These are phyloP conservation scores for Saguinus midas DNA, from an alignment of 2,113 vertebrate species.

Conservation along the genomic window DNA sequence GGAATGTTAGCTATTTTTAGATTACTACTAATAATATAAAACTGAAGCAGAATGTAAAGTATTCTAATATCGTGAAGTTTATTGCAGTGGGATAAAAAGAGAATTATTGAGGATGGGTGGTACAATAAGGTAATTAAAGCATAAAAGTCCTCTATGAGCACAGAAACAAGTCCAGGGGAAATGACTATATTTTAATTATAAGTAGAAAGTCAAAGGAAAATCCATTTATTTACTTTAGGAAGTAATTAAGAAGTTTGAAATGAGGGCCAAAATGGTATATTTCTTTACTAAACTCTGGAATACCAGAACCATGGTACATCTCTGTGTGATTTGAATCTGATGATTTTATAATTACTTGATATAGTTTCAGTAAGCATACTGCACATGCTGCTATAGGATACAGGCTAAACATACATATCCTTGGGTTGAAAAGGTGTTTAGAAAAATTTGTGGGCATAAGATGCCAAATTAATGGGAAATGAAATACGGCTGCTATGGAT, in stretches of 20 bases:
- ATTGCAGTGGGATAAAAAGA: background rate
- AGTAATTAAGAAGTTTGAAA: background rate
- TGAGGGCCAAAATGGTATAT: background rate
- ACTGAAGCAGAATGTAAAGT: background rate
- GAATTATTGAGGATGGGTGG: background rate
- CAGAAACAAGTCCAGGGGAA: background rate
- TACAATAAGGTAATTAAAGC: background rate
- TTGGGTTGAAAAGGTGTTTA: background rate
- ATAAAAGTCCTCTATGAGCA: background rate
- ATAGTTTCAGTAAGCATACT: background rate
- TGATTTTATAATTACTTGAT: background rate
- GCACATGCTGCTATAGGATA: background rate
- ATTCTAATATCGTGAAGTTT: background rate
- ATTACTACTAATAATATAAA: background rate
- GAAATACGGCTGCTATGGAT: background rate
- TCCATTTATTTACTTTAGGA: background rate
- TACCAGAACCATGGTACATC: background rate
- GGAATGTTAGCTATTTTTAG: background rate
- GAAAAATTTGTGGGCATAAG: background rate
- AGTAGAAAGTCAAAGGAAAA: background rate
- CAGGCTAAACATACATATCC: background rate
- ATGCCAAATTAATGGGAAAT: slow-evolving; percentile 11
- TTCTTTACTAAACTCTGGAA: background rate
- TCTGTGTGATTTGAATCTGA: background rate
- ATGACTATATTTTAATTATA: background rate